Conservation (phyloP, 2,888 invertebrate genomes). For the Adela reaumurella region DNA sequence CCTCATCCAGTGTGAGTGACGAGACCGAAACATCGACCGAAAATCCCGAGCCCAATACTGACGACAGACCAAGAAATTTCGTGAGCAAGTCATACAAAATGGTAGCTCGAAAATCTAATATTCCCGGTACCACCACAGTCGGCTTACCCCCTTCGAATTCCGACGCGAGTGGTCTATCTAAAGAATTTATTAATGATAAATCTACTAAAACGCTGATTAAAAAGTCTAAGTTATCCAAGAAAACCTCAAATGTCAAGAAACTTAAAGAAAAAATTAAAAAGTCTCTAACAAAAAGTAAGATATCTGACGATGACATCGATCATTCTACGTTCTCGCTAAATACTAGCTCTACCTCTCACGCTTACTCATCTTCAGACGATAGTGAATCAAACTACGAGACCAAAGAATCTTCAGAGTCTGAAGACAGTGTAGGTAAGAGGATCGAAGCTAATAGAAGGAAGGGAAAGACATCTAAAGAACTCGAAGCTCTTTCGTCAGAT, state of each 20-base stretch:
- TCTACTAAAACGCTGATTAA: constrained; percentile 5
- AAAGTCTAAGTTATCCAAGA: constrained; percentile 11
- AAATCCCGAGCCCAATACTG: constrained; percentile 14
- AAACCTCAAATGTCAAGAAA: constrained; percentile 23
- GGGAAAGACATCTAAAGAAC: constrained; percentile 41
- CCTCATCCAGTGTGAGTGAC: background rate
- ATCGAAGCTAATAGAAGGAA: constrained; percentile 30
- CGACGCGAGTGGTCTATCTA: constrained; percentile 15
- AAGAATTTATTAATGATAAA: constrained; percentile 5
- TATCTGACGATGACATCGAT: constrained; percentile 42
- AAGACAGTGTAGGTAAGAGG: constrained; percentile 32
- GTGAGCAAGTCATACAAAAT: constrained; percentile 50
- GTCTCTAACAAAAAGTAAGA: constrained; percentile 23
- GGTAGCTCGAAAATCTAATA: constrained; percentile 50
- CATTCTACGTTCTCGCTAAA: constrained; percentile 41
- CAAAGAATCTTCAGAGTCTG: constrained; percentile 42
- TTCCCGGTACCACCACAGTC: constrained; percentile 49
- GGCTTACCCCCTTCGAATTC: constrained; percentile 30
- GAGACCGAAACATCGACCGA: background rate
- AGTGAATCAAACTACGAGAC: constrained; percentile 41
- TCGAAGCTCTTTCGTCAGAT: constrained; percentile 46
- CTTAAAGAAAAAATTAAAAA: constrained; percentile 25
- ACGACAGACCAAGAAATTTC: constrained; percentile 37
- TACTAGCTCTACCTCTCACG: constrained; percentile 22
- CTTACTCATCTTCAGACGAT: constrained; percentile 45